These are phyloP conservation scores for Sturmia bella DNA, from an alignment of 2,888 invertebrate species.

Conservation along the genomic window DNA sequence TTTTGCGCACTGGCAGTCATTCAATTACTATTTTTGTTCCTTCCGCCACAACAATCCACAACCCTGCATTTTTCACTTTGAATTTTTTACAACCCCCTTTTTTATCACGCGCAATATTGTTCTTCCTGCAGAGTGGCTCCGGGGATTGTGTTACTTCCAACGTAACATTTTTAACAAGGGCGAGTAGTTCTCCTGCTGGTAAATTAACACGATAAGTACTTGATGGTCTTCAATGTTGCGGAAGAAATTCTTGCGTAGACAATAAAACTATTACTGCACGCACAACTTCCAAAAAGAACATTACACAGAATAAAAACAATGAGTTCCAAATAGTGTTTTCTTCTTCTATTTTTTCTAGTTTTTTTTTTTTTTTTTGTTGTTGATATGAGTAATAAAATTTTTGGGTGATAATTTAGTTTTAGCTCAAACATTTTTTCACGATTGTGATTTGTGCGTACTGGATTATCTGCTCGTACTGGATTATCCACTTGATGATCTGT, in stretches of 20 bases:
- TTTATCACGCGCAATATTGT: slow-evolving; percentile 12
- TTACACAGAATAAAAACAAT: background rate
- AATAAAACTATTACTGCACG: slow-evolving; percentile 69
- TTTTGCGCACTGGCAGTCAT: slow-evolving; percentile 63
- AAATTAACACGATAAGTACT: slow-evolving; percentile 81
- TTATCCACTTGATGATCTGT: too few species aligned
- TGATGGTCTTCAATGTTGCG: slow-evolving; percentile 80
- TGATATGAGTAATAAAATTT: too few species aligned
- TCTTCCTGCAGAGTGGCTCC: slow-evolving; percentile 27
- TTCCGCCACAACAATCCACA: slow-evolving; percentile 39
- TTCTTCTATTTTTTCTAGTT: too few species aligned
- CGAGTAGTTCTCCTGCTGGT: slow-evolving; percentile 71
- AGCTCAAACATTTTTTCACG: too few species aligned
- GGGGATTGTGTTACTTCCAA: slow-evolving; percentile 66
- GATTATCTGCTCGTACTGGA: too few species aligned
- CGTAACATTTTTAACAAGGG: slow-evolving; percentile 5
- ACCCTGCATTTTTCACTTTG: slow-evolving; percentile 18
- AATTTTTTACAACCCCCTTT: slow-evolving; percentile 56
- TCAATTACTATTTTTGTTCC: slow-evolving; percentile 33
- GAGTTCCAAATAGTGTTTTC: too few species aligned
- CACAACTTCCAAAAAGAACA: slow-evolving; percentile 29
- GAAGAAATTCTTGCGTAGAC: slow-evolving; percentile 76
- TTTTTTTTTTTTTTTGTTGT: too few species aligned
- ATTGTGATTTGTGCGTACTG: too few species aligned
- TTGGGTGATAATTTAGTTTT: too few species aligned